These are phyloP conservation scores for Paguma larvata DNA, from an alignment of 2,797 vertebrate genomes.

Conservation along the genomic window DNA sequence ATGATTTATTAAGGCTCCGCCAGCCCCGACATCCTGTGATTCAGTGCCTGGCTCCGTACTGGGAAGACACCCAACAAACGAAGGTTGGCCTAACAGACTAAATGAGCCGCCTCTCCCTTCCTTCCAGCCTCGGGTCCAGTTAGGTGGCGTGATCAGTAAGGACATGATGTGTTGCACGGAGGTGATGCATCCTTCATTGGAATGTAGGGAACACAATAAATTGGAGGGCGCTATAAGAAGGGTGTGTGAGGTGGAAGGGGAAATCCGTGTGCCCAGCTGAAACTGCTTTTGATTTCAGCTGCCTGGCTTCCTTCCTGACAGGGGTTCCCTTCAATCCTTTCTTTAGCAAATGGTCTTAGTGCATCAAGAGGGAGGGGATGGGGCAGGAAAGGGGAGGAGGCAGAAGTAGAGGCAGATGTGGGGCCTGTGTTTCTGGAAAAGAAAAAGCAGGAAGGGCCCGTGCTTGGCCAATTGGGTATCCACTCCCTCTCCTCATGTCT, in stretches of 20 bases:
- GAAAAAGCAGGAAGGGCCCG: neutral
- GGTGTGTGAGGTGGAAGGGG: neutral
- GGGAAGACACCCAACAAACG: neutral
- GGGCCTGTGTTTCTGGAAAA: neutral
- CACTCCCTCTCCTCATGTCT: neutral
- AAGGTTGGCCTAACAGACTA: neutral
- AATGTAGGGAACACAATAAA: neutral
- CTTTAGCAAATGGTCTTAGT: neutral
- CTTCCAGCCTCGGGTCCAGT: neutral
- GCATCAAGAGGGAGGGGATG: neutral
- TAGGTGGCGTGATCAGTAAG: neutral
- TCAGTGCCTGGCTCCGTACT: neutral
- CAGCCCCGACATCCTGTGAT: neutral
- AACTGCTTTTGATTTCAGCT: neutral
- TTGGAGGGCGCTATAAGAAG: rapidly evolving
- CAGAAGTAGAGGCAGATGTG: too few species aligned
- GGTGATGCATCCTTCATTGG: neutral
- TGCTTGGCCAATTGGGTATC: too few species aligned
- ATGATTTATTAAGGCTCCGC: constrained; percentile 46
- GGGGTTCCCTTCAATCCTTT: neutral
- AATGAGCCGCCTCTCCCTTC: neutral
- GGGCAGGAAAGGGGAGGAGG: neutral
- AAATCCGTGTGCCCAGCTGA: neutral
- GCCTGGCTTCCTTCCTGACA: too few species aligned
- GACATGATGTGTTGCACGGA: neutral